phyloP scores from a whole-genome alignment of 2,113 vertebrate genomes.

The Brachirus orientalis region DNA sequence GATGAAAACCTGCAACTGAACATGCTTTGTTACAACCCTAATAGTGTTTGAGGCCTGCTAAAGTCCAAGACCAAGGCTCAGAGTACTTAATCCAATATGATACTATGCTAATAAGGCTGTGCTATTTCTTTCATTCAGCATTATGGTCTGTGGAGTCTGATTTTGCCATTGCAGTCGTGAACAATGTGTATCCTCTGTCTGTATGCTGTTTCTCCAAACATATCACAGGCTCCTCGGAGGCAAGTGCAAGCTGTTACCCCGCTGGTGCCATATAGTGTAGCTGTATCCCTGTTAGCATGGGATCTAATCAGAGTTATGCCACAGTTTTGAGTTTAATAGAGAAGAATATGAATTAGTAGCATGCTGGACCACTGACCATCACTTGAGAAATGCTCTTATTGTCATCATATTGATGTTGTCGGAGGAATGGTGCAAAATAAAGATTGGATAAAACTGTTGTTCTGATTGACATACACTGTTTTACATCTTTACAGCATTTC shows the following conservation, averaged over 20 bases:
- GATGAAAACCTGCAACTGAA: constrained; percentile 95
- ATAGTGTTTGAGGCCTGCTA: constrained; percentile 79
- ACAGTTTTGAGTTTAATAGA: constrained; percentile 31
- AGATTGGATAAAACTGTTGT: constrained; percentile 20
- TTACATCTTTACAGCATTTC: constrained; percentile 22
- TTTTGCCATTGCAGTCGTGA: constrained; percentile 61
- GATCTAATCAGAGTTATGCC: constrained; percentile 31
- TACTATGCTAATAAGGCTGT: constrained; percentile 70
- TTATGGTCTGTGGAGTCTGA: constrained; percentile 48
- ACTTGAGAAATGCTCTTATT: constrained; percentile 45
- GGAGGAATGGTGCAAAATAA: constrained; percentile 42
- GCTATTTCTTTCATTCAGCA: constrained; percentile 41
- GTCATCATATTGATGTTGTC: constrained; percentile 66
- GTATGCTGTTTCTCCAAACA: constrained; percentile 65
- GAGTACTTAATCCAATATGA: constrained; percentile 26
- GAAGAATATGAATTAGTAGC: constrained; percentile 42
- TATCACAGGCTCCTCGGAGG: constrained; percentile 66
- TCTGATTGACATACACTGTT: constrained; percentile 12
- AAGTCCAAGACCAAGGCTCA: not conserved
- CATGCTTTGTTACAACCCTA: constrained; percentile 95
- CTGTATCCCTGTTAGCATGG: constrained; percentile 33
- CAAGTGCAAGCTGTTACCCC: constrained; percentile 56
- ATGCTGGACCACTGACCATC: constrained; percentile 45
- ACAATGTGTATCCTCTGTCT: constrained; percentile 51
- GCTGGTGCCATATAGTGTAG: constrained; percentile 57